A percentile compares a stretch with the other conserved stretches of the same genome.
These are phyloP conservation scores for Calliopsis andreniformis DNA, from an alignment of 1,140 invertebrate genomes.

Conservation along the genomic window DNA sequence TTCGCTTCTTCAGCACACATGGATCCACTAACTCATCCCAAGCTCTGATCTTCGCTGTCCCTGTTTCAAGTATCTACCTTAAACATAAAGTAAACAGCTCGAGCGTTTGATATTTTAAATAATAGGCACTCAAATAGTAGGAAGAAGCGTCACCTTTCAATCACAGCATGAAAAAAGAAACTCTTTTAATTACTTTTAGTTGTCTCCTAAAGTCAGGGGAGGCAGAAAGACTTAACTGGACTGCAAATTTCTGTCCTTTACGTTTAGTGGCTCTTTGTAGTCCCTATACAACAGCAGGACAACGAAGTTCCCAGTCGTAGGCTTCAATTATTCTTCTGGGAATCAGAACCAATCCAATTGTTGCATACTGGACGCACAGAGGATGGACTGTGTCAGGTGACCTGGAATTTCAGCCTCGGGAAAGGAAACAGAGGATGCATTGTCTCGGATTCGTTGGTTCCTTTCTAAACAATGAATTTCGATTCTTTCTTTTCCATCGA, in stretches of 20 bases:
- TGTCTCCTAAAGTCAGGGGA: conserved; percentile 22
- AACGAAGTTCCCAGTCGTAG: conserved; percentile 5
- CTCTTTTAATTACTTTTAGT: conserved; percentile 42
- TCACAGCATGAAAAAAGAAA: background rate
- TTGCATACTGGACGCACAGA: background rate
- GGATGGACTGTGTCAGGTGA: background rate
- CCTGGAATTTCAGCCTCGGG: background rate
- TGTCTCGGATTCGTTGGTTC: background rate
- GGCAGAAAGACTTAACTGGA: conserved; percentile 37
- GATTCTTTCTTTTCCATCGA: background rate
- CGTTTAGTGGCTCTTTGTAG: background rate
- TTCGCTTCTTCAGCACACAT: too few relatives aligned
- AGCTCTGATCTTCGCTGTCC: too few relatives aligned
- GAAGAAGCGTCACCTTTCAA: background rate
- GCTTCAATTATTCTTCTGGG: conserved; percentile 33
- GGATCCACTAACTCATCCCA: too few relatives aligned
- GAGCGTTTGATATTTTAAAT: too few relatives aligned
- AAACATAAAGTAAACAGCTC: too few relatives aligned
- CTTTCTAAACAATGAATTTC: conserved; percentile 9
- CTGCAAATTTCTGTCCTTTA: conserved; percentile 56
- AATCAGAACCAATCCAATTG: conserved; percentile 17
- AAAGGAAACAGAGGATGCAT: background rate
- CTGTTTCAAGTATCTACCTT: too few relatives aligned
- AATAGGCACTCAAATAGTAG: too few relatives aligned
- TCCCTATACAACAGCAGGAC: background rate